These are phyloP conservation scores for Crenuchus spilurus DNA, from an alignment of 2,797 vertebrate genomes.

Conservation along the genomic window DNA sequence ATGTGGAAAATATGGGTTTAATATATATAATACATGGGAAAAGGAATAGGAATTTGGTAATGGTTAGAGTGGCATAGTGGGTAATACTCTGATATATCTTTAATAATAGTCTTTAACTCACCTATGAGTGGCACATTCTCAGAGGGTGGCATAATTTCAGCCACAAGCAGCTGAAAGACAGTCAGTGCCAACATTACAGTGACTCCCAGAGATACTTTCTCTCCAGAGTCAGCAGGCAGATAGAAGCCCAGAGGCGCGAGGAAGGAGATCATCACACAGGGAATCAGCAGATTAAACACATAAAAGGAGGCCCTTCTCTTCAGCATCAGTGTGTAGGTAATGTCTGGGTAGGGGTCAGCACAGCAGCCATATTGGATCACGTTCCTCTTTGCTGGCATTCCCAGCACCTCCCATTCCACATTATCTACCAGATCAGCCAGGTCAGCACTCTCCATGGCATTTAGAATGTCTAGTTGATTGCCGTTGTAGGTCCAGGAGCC, in stretches of 20 bases:
- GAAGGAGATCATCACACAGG: constrained; percentile 92
- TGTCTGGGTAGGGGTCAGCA: constrained; percentile 90
- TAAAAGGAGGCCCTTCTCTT: constrained; percentile 89
- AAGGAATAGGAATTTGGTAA: too few relatives aligned
- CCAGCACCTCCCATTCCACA: constrained; percentile 91
- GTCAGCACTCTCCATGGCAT: constrained; percentile 78
- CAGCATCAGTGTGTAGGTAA: constrained; percentile 89
- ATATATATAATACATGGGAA: too few relatives aligned
- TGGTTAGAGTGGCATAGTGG: neutral
- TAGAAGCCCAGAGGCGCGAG: constrained; percentile 92
- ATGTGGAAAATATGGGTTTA: too few relatives aligned
- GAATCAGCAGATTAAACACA: constrained; percentile 91
- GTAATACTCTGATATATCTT: too few relatives aligned
- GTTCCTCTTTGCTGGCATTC: constrained; percentile 85
- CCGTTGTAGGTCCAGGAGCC: constrained; percentile 94
- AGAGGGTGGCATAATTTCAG: constrained; percentile 92
- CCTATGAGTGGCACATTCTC: constrained; percentile 93
- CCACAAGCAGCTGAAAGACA: constrained; percentile 92
- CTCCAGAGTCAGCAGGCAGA: constrained; percentile 88
- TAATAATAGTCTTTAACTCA: constrained; percentile 64
- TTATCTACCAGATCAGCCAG: constrained; percentile 89
- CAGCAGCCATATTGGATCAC: constrained; percentile 90
- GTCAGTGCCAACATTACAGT: constrained; percentile 92
- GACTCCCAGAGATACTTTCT: constrained; percentile 92
- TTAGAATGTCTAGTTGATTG: constrained; percentile 87